Evolutionary conservation across 2,113 vertebrate genomes (phyloP).

Genomic region (Pelusios castaneus): DNA sequence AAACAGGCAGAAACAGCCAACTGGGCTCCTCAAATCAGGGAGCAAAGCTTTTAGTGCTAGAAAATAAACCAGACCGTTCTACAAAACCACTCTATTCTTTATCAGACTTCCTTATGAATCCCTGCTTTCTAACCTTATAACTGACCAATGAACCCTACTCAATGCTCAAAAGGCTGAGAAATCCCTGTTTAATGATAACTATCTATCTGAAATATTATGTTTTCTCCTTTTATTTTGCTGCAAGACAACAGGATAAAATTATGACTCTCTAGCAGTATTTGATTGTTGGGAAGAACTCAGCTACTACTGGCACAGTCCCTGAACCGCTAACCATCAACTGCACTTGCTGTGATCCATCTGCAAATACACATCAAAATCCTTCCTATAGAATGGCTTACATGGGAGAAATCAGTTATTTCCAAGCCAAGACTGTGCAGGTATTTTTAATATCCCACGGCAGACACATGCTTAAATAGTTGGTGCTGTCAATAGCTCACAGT

Average conservation of each 20-base stretch:
- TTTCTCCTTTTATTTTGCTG: background rate
- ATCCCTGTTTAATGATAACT: background rate
- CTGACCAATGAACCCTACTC: background rate
- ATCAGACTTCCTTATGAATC: background rate
- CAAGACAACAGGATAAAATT: background rate
- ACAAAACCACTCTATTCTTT: background rate
- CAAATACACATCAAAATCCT: background rate
- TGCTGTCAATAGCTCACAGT: background rate
- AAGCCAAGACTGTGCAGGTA: background rate
- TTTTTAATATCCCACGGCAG: background rate
- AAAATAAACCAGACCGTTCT: background rate
- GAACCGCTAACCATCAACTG: background rate
- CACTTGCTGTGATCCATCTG: background rate
- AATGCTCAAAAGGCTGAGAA: background rate
- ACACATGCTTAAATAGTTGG: background rate
- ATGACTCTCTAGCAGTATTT: background rate
- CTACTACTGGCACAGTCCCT: background rate
- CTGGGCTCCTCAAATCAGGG: background rate
- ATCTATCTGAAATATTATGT: background rate
- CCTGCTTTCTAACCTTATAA: background rate
- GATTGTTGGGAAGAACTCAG: background rate
- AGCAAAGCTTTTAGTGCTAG: background rate
- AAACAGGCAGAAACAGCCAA: background rate
- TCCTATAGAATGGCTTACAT: background rate
- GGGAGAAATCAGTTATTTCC: background rate